Evolutionary conservation across 2,113 vertebrate species (phyloP).

Genomic region (Nothocercus julius): DNA sequence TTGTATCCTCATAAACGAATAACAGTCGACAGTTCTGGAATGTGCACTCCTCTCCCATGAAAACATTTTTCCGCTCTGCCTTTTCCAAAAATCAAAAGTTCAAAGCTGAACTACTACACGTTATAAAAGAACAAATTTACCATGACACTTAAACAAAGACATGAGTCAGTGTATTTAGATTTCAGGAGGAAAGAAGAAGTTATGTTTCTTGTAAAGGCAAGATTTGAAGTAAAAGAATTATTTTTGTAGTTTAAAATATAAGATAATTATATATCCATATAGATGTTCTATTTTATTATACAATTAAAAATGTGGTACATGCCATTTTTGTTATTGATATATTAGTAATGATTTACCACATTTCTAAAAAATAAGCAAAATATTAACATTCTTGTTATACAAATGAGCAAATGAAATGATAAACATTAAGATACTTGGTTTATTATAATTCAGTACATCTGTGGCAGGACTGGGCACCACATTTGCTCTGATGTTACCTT

Average conservation of each 20-base stretch:
- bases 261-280: slow-evolving; percentile 17
- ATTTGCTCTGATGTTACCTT: neutral
- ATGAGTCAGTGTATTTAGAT: slow-evolving; percentile 74
- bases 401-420: slow-evolving; percentile 27
- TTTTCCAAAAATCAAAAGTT: slow-evolving; percentile 78
- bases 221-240: slow-evolving; percentile 55
- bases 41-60: slow-evolving; percentile 67
- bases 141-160: slow-evolving; percentile 78
- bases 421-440: neutral
- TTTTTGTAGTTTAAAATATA: slow-evolving; percentile 61
- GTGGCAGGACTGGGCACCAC: neutral
- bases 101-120: slow-evolving; percentile 76
- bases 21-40: slow-evolving; percentile 71
- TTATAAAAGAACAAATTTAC: slow-evolving; percentile 78
- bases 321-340: neutral
- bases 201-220: slow-evolving; percentile 75
- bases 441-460: neutral
- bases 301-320: neutral
- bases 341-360: slow-evolving; percentile 3
- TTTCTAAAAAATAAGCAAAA: slow-evolving; percentile 21
- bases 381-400: slow-evolving; percentile 33
- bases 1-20: slow-evolving; percentile 26
- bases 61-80: slow-evolving; percentile 76
- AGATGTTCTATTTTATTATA: neutral
- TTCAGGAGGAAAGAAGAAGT: slow-evolving; percentile 64